Percentiles rank a stretch among this genome's conserved stretches.
phyloP scores from a whole-genome alignment of 2,113 vertebrate species.

The Nicator chloris region DNA sequence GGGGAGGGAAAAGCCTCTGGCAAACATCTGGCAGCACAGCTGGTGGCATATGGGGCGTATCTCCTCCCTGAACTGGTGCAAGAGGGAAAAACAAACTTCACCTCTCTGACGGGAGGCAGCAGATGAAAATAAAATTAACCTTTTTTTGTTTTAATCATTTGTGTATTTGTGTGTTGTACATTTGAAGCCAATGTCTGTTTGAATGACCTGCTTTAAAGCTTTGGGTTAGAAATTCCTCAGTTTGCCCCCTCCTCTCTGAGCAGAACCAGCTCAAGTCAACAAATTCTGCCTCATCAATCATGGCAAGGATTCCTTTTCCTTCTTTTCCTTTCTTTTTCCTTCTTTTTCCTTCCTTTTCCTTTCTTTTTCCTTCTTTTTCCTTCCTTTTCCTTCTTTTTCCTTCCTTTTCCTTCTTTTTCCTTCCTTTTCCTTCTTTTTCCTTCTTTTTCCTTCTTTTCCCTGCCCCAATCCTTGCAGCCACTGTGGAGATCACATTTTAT shows the following conservation, averaged over 20 bases:
- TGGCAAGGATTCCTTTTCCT: background rate
- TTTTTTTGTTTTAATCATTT: background rate
- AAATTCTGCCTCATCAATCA: slow-evolving; percentile 22
- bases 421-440: background rate
- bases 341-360: background rate
- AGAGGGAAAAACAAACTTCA: slow-evolving; percentile 54
- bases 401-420: background rate
- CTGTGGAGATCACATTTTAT: background rate
- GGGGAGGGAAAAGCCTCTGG: background rate
- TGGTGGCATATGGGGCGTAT: slow-evolving; percentile 1
- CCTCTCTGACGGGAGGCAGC: slow-evolving; percentile 27
- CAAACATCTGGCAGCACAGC: slow-evolving; percentile 1
- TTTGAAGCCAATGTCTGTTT: slow-evolving; percentile 17
- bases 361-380: background rate
- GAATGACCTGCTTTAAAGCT: slow-evolving; percentile 21
- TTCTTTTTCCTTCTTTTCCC: background rate
- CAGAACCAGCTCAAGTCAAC: background rate
- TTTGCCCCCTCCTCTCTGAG: background rate
- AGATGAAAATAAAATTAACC: slow-evolving; percentile 66
- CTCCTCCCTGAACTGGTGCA: slow-evolving; percentile 13
- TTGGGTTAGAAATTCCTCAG: slow-evolving; percentile 11
- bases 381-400: background rate
- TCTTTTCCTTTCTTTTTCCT: background rate
- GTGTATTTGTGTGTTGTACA: background rate
- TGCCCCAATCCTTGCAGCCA: background rate